Conservation (phyloP, 2,888 invertebrate genomes). For the Heliconius ethilla region DNA sequence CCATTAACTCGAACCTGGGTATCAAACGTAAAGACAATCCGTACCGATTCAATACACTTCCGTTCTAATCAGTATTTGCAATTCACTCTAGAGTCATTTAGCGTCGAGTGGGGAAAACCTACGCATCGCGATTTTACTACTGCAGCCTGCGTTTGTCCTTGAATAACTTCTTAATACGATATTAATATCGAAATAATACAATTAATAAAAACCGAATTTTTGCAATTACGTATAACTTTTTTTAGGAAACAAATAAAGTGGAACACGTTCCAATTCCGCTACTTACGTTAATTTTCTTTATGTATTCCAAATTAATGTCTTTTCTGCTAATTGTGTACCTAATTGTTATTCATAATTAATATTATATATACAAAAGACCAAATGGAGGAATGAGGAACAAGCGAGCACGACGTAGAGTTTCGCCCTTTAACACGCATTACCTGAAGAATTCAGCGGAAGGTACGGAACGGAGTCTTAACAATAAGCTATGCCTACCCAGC, state of each 20-base stretch:
- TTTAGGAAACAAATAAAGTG: too few relatives aligned
- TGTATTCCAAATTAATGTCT: not conserved
- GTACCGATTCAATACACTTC: not conserved
- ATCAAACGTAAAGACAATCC: not conserved
- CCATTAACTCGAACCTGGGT: not conserved
- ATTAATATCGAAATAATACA: not conserved
- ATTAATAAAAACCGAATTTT: not conserved
- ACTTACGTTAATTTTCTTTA: too few relatives aligned
- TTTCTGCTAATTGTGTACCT: too few relatives aligned
- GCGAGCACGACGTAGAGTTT: not conserved
- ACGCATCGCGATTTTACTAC: too few relatives aligned
- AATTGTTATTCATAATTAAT: not conserved
- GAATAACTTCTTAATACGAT: not conserved
- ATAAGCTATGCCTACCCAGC: not conserved
- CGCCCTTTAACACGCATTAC: not conserved
- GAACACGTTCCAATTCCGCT: too few relatives aligned
- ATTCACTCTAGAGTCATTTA: too few relatives aligned
- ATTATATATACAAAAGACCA: not conserved
- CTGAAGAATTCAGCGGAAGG: not conserved
- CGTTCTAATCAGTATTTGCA: not conserved
- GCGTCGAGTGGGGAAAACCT: too few relatives aligned
- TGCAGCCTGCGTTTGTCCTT: too few relatives aligned
- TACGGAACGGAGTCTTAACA: not conserved
- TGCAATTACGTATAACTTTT: too few relatives aligned
- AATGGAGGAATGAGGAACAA: too few relatives aligned